Evolutionary conservation across 2,113 vertebrate genomes (phyloP).

Genomic region (Notothenia rossii): DNA sequence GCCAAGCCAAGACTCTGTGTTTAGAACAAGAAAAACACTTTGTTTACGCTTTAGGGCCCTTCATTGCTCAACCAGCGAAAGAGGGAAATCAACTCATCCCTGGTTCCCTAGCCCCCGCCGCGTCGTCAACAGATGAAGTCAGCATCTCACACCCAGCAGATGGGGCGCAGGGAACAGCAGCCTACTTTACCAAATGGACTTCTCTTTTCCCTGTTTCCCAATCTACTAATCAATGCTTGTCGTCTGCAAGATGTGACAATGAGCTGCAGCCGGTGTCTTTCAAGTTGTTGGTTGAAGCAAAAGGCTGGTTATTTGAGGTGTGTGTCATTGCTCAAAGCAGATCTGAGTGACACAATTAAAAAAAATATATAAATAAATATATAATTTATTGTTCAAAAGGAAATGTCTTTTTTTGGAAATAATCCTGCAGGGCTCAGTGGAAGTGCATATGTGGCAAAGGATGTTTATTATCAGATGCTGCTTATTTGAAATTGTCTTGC

Average conservation of each 20-base stretch:
- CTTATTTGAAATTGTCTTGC: conserved; percentile 62
- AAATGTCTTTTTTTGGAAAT: conserved; percentile 58
- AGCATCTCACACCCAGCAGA: conserved; percentile 77
- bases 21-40: conserved; percentile 79
- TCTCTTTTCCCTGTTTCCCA: conserved; percentile 44
- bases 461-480: conserved; percentile 75
- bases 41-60: conserved; percentile 84
- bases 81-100: conserved; percentile 73
- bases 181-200: conserved; percentile 74
- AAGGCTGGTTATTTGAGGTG: conserved; percentile 28
- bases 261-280: conserved; percentile 39
- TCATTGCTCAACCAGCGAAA: conserved; percentile 77
- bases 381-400: conserved; percentile 42
- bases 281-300: conserved; percentile 30
- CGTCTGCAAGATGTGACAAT: conserved; percentile 22
- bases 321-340: not conserved
- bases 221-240: conserved; percentile 54
- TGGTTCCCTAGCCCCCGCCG: conserved; percentile 61
- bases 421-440: conserved; percentile 53
- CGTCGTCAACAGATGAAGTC: conserved; percentile 78
- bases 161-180: conserved; percentile 74
- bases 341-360: not conserved
- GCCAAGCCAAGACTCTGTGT: conserved; percentile 73
- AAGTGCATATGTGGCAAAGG: conserved; percentile 46
- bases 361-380: not conserved